Evolutionary conservation across 2,888 invertebrate genomes (phyloP).

Genomic region (Epinotia ramella): DNA sequence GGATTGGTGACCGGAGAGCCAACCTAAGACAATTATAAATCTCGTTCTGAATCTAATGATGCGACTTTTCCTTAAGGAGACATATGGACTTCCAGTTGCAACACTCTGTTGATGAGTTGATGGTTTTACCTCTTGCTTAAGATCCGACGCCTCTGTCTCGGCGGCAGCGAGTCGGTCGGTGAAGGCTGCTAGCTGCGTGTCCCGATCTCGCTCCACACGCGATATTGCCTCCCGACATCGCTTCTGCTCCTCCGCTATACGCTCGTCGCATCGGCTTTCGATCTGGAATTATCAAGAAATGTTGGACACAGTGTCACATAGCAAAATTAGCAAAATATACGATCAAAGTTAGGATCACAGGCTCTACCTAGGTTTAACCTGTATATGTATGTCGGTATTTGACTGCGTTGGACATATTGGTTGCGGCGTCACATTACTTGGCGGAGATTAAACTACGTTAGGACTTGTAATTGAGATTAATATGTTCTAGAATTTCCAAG

Average conservation of each 20-base stretch:
- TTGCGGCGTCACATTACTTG: conserved; percentile 12
- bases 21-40: too few species aligned
- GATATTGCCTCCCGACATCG: conserved; percentile 93
- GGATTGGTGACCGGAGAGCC: too few species aligned
- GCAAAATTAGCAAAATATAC: too few species aligned
- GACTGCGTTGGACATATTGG: neutral
- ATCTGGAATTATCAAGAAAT: conserved; percentile 75
- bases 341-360: too few species aligned
- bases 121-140: conserved; percentile 81
- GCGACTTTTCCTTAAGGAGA: neutral
- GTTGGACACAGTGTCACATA: neutral
- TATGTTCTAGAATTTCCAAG: conserved; percentile 3
- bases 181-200: conserved; percentile 75
- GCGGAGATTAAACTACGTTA: conserved; percentile 18
- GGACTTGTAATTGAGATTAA: conserved; percentile 21
- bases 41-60: neutral
- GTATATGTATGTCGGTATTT: neutral
- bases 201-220: conserved; percentile 93
- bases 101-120: neutral
- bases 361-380: too few species aligned
- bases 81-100: too few species aligned
- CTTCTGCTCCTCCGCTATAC: conserved; percentile 92
- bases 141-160: conserved; percentile 82
- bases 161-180: conserved; percentile 77
- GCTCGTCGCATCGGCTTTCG: conserved; percentile 90